A percentile compares a stretch with the other conserved stretches of the same genome.
These are phyloP conservation scores for Sebastiscus albofasciatus DNA, from an alignment of 2,797 vertebrate species.

Conservation along the genomic window DNA sequence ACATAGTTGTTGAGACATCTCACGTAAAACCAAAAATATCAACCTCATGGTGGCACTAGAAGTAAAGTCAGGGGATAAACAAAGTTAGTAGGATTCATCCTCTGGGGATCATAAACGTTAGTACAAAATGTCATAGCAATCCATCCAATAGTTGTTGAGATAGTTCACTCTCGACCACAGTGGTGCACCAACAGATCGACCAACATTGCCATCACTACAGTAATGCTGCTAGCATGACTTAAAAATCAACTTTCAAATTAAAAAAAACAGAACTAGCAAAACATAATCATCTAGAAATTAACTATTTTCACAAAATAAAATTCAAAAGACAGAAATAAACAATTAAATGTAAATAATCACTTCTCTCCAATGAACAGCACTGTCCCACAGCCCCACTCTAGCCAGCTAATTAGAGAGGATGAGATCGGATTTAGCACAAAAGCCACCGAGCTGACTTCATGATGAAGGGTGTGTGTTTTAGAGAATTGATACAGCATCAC, in stretches of 20 bases:
- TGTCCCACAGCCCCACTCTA: neutral
- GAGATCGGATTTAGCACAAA: constrained; percentile 17
- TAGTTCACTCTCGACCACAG: neutral
- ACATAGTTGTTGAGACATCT: no score
- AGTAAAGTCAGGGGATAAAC: neutral
- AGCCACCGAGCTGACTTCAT: neutral
- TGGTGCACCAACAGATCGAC: neutral
- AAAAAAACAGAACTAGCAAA: neutral
- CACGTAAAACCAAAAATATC: no score
- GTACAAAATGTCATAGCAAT: fast-evolving
- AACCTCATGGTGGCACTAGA: neutral
- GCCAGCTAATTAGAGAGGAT: constrained; percentile 32
- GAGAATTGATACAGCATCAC: no score
- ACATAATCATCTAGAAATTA: neutral
- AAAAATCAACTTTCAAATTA: neutral
- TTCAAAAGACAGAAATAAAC: neutral
- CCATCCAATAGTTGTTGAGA: neutral
- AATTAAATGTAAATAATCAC: neutral
- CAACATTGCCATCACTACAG: neutral
- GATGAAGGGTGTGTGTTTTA: neutral
- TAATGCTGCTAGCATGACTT: neutral
- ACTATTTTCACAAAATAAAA: neutral
- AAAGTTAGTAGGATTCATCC: neutral
- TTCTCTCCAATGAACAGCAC: neutral
- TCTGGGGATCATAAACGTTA: neutral